Conservation (phyloP, 2,113 vertebrate genomes). For the Podarcis muralis region DNA sequence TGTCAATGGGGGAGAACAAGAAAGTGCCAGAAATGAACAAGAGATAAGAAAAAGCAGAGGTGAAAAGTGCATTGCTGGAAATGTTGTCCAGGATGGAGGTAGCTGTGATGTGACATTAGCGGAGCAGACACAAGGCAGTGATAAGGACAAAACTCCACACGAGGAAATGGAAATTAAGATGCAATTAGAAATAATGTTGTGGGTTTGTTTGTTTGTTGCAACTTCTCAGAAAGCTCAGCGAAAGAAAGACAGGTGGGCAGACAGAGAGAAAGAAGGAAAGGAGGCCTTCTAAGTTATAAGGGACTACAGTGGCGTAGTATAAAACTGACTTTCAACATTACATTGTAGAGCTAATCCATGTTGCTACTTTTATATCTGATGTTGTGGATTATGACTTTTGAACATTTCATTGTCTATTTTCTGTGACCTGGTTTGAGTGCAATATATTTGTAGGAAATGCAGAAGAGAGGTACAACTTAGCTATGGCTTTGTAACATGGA, state of each 20-base stretch:
- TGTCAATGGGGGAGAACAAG: not conserved
- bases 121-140: not conserved
- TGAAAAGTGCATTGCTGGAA: not conserved
- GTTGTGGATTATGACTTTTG: too few relatives aligned
- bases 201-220: not conserved
- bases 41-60: not conserved
- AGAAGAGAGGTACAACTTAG: too few relatives aligned
- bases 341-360: not conserved
- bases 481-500: too few relatives aligned
- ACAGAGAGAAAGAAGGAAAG: not conserved
- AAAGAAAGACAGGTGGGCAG: not conserved
- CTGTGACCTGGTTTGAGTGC: too few relatives aligned
- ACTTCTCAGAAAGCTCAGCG: too few relatives aligned
- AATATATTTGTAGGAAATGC: too few relatives aligned
- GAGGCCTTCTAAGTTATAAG: not conserved
- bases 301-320: not conserved
- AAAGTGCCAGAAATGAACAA: not conserved
- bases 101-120: rapidly evolving
- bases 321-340: not conserved
- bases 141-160: not conserved
- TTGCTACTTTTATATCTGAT: too few relatives aligned
- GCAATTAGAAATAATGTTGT: not conserved
- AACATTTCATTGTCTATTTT: too few relatives aligned
- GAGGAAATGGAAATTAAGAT: not conserved
- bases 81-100: not conserved